These are phyloP conservation scores for Microtus pennsylvanicus DNA, from an alignment of 2,113 vertebrate species.

Conservation along the genomic window DNA sequence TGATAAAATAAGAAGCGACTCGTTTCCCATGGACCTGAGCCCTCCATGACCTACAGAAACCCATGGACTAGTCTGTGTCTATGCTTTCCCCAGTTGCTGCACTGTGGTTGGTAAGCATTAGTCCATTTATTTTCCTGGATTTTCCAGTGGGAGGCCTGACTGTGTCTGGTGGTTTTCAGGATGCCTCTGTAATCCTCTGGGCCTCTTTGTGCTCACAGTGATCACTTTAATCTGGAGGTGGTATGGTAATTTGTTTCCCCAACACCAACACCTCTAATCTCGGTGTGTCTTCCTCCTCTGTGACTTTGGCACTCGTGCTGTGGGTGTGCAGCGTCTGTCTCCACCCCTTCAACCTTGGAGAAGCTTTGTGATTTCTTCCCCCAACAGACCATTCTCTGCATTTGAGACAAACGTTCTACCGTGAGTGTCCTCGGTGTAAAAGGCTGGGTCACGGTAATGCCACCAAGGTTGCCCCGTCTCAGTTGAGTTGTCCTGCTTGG, in stretches of 20 bases:
- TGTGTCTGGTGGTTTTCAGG: neutral
- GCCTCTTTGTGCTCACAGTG: too few relatives aligned
- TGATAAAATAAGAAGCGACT: neutral
- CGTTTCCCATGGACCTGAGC: neutral
- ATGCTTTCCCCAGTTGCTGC: neutral
- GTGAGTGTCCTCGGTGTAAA: neutral
- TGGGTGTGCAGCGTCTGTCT: neutral
- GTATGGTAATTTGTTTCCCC: neutral
- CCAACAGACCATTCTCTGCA: neutral
- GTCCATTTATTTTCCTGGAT: neutral
- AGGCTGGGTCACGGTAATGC: neutral
- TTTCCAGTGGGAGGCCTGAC: neutral
- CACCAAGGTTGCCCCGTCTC: neutral
- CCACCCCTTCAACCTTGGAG: neutral
- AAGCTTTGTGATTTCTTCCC: neutral
- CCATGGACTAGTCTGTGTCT: neutral
- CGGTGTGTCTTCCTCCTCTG: neutral
- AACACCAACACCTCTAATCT: neutral
- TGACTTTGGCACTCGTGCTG: neutral
- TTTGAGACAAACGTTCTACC: neutral
- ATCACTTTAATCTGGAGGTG: neutral
- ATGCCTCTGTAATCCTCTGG: neutral
- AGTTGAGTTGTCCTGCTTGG: neutral
- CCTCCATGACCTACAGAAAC: neutral
- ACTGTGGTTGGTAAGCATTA: neutral